A percentile compares a stretch with the other conserved stretches of the same genome.
Conservation (phyloP, 1,140 invertebrate species). For the Drosophila tsacasi region DNA sequence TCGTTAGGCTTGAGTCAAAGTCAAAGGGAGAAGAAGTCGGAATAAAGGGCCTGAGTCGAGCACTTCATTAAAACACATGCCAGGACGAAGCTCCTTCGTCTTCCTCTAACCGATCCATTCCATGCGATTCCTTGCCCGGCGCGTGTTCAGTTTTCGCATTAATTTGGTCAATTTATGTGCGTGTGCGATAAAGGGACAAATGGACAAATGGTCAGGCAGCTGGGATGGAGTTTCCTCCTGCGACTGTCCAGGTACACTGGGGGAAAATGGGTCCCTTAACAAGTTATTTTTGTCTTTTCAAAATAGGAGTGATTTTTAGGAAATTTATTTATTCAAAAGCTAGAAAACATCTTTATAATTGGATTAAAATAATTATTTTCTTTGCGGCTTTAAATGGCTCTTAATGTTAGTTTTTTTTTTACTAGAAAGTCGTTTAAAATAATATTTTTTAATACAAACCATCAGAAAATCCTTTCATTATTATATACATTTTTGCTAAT, state of each 20-base stretch:
- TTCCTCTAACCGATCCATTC: conserved; percentile 16
- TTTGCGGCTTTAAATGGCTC: background rate
- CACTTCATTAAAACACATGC: conserved; percentile 57
- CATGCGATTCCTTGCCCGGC: conserved; percentile 18
- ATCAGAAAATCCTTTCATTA: background rate
- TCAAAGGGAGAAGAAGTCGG: conserved; percentile 46
- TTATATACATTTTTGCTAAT: background rate
- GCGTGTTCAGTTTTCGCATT: conserved; percentile 72
- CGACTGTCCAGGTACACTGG: background rate
- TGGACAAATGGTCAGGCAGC: conserved; percentile 29
- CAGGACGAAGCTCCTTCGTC: conserved; percentile 9
- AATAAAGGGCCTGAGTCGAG: conserved; percentile 30
- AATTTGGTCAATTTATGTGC: conserved; percentile 79
- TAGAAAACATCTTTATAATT: background rate
- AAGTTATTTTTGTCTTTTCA: background rate
- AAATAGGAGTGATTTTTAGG: too few species aligned
- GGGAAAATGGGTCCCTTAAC: background rate
- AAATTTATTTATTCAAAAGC: background rate
- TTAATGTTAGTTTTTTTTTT: too few species aligned
- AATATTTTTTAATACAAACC: too few species aligned
- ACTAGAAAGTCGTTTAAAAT: too few species aligned
- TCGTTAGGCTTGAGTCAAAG: conserved; percentile 56
- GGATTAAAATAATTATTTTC: background rate
- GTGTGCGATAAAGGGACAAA: conserved; percentile 51
- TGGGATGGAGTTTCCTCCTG: background rate